Conservation (phyloP, 2,888 invertebrate species). For the Stenoptilia bipunctidactyla region DNA sequence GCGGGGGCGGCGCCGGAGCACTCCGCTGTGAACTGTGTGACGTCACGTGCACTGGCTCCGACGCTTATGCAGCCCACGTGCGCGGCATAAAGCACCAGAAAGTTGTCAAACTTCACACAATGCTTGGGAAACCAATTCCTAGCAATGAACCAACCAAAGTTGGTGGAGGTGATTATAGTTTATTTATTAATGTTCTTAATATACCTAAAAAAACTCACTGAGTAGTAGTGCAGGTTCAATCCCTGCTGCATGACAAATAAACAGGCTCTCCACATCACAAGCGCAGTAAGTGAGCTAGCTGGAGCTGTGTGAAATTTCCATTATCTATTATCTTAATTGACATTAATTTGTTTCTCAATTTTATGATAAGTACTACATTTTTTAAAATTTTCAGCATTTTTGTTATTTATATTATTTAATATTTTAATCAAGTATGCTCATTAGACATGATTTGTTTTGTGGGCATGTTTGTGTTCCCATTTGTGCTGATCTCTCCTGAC, state of each 20-base stretch:
- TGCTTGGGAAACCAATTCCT: slow-evolving; percentile 97
- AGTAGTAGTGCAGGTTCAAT: too few relatives aligned
- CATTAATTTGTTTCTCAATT: too few relatives aligned
- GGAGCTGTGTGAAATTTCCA: too few relatives aligned
- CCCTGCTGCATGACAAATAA: too few relatives aligned
- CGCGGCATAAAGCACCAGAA: slow-evolving; percentile 98
- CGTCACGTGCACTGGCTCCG: slow-evolving; percentile 98
- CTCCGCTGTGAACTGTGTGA: slow-evolving; percentile 97
- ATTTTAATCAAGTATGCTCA: slow-evolving; percentile 32
- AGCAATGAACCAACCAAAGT: slow-evolving; percentile 94
- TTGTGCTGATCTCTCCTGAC: slow-evolving; percentile 32
- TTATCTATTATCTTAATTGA: too few relatives aligned
- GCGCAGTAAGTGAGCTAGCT: too few relatives aligned
- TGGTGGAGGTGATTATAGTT: slow-evolving; percentile 33
- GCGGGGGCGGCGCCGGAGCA: slow-evolving; percentile 54
- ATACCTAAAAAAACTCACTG: too few relatives aligned
- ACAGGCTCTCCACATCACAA: too few relatives aligned
- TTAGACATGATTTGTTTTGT: slow-evolving; percentile 24
- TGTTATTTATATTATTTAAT: too few relatives aligned
- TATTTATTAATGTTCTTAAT: too few relatives aligned
- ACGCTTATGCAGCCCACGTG: slow-evolving; percentile 98
- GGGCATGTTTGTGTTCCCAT: slow-evolving; percentile 34
- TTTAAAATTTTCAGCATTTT: too few relatives aligned
- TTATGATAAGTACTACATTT: too few relatives aligned
- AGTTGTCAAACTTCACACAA: slow-evolving; percentile 95